Percentiles rank a stretch among this genome's conserved stretches.
Conservation (phyloP, 2,113 vertebrate genomes). For the Pollachius pollachius region DNA sequence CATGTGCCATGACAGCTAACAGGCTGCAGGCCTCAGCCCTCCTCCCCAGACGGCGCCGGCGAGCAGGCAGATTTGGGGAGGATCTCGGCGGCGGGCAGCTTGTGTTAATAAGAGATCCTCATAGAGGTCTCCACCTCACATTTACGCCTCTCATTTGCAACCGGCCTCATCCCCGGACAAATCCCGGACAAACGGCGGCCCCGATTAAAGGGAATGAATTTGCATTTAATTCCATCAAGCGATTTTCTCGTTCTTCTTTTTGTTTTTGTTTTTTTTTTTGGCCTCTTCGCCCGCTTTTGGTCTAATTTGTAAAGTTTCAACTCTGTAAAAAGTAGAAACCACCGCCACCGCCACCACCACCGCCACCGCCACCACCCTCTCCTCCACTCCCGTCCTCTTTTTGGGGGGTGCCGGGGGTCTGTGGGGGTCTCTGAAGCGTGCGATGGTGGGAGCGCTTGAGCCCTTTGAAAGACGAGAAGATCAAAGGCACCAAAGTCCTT, state of each 20-base stretch:
- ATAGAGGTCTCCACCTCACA: slow-evolving; percentile 67
- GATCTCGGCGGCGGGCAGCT: slow-evolving; percentile 79
- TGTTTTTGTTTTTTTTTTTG: background rate
- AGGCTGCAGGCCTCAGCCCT: slow-evolving; percentile 66
- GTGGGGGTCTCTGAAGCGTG: slow-evolving; percentile 56
- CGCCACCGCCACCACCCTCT: background rate
- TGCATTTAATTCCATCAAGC: slow-evolving; percentile 37
- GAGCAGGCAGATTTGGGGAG: slow-evolving; percentile 94
- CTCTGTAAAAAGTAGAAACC: slow-evolving; percentile 53
- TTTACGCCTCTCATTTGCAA: slow-evolving; percentile 55
- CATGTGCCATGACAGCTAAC: slow-evolving; percentile 98
- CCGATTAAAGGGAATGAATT: slow-evolving; percentile 48
- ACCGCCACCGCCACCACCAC: background rate
- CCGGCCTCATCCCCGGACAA: slow-evolving; percentile 30
- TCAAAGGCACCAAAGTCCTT: slow-evolving; percentile 66
- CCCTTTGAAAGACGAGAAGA: slow-evolving; percentile 72
- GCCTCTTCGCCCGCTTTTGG: background rate
- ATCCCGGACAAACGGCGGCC: slow-evolving; percentile 57
- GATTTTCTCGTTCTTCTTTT: slow-evolving; percentile 34
- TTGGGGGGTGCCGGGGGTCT: slow-evolving; percentile 29
- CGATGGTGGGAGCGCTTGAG: slow-evolving; percentile 65
- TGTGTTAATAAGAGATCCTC: slow-evolving; percentile 72
- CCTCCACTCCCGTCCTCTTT: slow-evolving; percentile 24
- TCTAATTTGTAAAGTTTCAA: slow-evolving; percentile 37
- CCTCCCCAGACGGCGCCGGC: slow-evolving; percentile 88